Percentiles rank a stretch among this genome's conserved stretches.
Evolutionary conservation across 2,113 vertebrate genomes (phyloP).

Genomic region (Ceyx melanurus): DNA sequence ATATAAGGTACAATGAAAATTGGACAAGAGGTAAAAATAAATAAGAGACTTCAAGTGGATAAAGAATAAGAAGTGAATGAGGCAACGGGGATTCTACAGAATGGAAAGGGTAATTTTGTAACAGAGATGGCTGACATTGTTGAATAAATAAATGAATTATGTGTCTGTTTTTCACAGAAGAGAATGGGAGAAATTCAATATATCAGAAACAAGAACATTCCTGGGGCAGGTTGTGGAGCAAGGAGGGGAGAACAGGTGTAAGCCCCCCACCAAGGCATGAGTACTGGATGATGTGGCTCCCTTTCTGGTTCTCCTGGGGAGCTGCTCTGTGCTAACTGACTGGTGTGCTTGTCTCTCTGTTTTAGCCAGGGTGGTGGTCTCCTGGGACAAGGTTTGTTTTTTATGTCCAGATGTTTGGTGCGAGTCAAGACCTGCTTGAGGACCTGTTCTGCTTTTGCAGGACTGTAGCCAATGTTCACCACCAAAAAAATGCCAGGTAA

Average conservation of each 20-base stretch:
- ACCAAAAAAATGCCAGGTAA: neutral
- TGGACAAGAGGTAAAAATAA: conserved; percentile 28
- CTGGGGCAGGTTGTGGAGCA: neutral
- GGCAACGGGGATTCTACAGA: conserved; percentile 12
- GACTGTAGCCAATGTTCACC: neutral
- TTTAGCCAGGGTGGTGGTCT: neutral
- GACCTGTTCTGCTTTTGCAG: neutral
- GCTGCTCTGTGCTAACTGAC: neutral
- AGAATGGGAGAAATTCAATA: neutral
- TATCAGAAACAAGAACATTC: neutral
- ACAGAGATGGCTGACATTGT: neutral
- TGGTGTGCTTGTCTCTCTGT: neutral
- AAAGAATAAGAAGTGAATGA: conserved; percentile 31
- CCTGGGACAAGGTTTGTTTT: neutral
- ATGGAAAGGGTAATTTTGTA: conserved; percentile 44
- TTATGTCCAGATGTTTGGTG: neutral
- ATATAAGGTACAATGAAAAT: conserved; percentile 17
- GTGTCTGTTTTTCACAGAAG: neutral
- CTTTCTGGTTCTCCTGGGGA: neutral
- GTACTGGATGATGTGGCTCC: fast-evolving
- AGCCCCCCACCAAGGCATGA: neutral
- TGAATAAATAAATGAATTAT: conserved; percentile 50
- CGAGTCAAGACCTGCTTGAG: neutral
- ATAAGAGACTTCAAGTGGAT: conserved; percentile 21
- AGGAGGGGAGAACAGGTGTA: neutral